A percentile compares a stretch with the other conserved stretches of the same genome.
These are phyloP conservation scores for Pilophorus perplexus DNA, from an alignment of 2,888 invertebrate genomes.

Conservation along the genomic window DNA sequence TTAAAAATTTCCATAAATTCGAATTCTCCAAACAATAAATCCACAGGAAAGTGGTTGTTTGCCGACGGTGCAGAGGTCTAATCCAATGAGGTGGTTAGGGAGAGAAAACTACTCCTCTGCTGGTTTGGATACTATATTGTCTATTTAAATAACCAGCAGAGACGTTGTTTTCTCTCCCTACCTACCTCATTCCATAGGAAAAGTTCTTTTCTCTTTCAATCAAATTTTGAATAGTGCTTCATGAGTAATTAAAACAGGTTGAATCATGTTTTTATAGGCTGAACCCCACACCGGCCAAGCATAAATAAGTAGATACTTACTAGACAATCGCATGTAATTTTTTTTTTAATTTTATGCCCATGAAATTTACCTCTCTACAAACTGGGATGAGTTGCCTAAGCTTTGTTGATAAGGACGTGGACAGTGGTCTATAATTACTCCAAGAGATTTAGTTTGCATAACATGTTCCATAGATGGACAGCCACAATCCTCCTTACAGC, in stretches of 20 bases:
- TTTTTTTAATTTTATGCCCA: slow-evolving; percentile 12
- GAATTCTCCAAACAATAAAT: too few species aligned
- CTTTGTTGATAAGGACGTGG: slow-evolving; percentile 15
- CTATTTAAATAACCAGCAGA: too few species aligned
- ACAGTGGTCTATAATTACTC: too few species aligned
- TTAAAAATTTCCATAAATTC: too few species aligned
- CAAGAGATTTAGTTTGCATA: slow-evolving; percentile 3
- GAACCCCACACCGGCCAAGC: slow-evolving; percentile 5
- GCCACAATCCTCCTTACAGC: neutral
- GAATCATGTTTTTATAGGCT: slow-evolving; percentile 11
- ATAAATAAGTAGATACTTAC: slow-evolving; percentile 14
- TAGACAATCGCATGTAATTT: slow-evolving; percentile 9
- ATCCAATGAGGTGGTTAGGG: too few species aligned
- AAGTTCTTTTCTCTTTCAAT: too few species aligned
- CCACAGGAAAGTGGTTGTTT: too few species aligned
- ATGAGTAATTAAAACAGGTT: slow-evolving; percentile 12
- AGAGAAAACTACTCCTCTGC: too few species aligned
- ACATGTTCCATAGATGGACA: slow-evolving; percentile 13
- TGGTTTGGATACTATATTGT: too few species aligned
- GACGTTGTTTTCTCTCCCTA: too few species aligned
- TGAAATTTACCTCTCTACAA: slow-evolving; percentile 2
- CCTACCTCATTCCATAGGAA: too few species aligned
- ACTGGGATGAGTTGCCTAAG: slow-evolving; percentile 9
- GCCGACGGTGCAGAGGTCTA: too few species aligned
- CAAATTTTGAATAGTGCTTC: neutral